Percentiles rank a stretch among this genome's conserved stretches.
Conservation (phyloP, 1,140 invertebrate genomes). For the Thaumatotibia leucotreta region DNA sequence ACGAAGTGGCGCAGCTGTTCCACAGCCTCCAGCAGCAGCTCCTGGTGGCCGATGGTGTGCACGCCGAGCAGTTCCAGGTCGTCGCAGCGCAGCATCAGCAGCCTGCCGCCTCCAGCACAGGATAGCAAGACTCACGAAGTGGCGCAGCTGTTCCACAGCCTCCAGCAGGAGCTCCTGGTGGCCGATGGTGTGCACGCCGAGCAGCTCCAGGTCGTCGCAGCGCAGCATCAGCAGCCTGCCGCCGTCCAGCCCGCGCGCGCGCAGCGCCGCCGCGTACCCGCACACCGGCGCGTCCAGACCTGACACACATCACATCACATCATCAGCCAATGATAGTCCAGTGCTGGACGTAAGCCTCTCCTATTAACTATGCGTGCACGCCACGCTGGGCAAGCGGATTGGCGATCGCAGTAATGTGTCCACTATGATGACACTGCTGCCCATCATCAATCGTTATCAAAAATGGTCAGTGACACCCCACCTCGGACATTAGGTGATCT, state of each 20-base stretch:
- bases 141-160: slow-evolving; percentile 91
- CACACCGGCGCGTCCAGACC: slow-evolving; percentile 89
- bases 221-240: slow-evolving; percentile 88
- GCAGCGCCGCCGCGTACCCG: slow-evolving; percentile 89
- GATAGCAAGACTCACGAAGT: slow-evolving; percentile 84
- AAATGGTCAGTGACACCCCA: too few species aligned
- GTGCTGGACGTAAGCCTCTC: background rate
- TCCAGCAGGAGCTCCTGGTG: slow-evolving; percentile 96
- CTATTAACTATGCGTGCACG: too few species aligned
- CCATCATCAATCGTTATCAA: too few species aligned
- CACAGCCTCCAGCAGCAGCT: slow-evolving; percentile 93
- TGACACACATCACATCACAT: slow-evolving; percentile 60
- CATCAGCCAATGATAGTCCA: slow-evolving; percentile 13
- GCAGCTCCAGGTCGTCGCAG: slow-evolving; percentile 90
- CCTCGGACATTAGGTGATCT: too few species aligned
- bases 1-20: slow-evolving; percentile 93
- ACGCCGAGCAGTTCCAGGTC: slow-evolving; percentile 92
- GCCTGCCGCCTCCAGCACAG: slow-evolving; percentile 82
- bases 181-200: slow-evolving; percentile 90
- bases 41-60: slow-evolving; percentile 92
- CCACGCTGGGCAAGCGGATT: too few species aligned
- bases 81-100: slow-evolving; percentile 89
- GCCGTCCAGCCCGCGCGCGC: slow-evolving; percentile 88
- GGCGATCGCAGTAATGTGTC: too few species aligned
- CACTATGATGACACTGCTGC: too few species aligned